Percentiles rank a stretch among this genome's conserved stretches.
Conservation (phyloP, 2,888 invertebrate species). For the Lacanobia wlatinum region DNA sequence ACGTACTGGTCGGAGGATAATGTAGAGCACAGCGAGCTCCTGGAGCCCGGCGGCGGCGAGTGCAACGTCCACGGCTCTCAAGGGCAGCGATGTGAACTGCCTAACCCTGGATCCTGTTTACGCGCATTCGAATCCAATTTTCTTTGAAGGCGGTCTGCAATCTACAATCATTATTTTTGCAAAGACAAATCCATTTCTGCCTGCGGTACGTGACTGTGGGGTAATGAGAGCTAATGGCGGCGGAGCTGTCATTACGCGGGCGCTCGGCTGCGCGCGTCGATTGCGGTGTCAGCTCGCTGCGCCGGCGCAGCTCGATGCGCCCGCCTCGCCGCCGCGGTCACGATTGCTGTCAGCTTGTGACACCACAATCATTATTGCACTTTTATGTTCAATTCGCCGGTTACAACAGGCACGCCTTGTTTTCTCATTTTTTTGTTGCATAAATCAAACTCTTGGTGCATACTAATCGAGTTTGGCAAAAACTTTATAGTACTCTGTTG, state of each 20-base stretch:
- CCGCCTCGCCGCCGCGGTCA: constrained; percentile 67
- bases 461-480: constrained; percentile 55
- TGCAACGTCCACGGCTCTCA: constrained; percentile 68
- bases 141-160: constrained; percentile 88
- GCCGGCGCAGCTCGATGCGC: constrained; percentile 58
- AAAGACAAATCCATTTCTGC: constrained; percentile 90
- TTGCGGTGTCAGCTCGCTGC: constrained; percentile 66
- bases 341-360: constrained; percentile 76
- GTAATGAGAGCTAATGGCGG: constrained; percentile 89
- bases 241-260: constrained; percentile 85
- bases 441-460: constrained; percentile 50
- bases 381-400: constrained; percentile 68
- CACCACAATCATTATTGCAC: constrained; percentile 75
- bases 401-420: constrained; percentile 59
- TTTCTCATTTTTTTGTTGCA: constrained; percentile 57
- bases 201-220: constrained; percentile 88
- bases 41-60: constrained; percentile 38
- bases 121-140: constrained; percentile 88
- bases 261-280: constrained; percentile 69
- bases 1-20: constrained; percentile 31
- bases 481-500: constrained; percentile 36
- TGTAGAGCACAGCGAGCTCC: constrained; percentile 52
- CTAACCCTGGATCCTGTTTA: constrained; percentile 83
- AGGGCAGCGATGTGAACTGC: constrained; percentile 72
- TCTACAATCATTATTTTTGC: constrained; percentile 90